Evolutionary conservation across 2,797 vertebrate species (phyloP), one percentile per base, ranked within the genome.

Genomic region (Arremon brunneinucha): DNA sequence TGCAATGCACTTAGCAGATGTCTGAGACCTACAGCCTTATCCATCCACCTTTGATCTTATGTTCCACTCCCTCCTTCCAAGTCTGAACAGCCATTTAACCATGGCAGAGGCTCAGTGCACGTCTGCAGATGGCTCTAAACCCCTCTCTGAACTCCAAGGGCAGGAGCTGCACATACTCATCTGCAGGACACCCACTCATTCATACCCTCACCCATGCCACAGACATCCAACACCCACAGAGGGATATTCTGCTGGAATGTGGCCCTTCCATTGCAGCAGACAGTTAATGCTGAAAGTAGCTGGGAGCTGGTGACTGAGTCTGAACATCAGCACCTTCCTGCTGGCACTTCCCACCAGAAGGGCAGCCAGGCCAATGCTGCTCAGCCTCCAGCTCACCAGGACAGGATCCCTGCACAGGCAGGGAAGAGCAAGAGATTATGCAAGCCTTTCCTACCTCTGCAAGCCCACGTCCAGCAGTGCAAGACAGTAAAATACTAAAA

Each of bases 1-100:
- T 90, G 67, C 2, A 2, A 96, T 87, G 63, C 32, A 67, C 87
- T 90, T 75, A 93, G 77, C 96, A 95, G 88, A 95, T 93, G 83
- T 67, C 83, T 37, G 72, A 87, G 72, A 94, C 37, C 9, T 67
- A 53, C 35, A 83, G 62, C 53, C 44, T 83, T 77, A 88, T 88
- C 65, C 43, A 78, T 46, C 28, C 59, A 88, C 35, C 63, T 93
- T 62, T 91, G 69, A 88, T 94, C 59, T 79, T 26, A 69, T 16
- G 34, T 69, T 83, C 67, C 57, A 76, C 5, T 59, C 64, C 70
- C 67, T 87, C 69, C 64, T 85, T 94, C 87, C 90, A 79, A 62
- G 74, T 17, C 74, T 82, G 46, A 87, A 27, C 28, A 77, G 74
- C 17, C 52, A 50, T 44, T 81, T 82, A 90, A 47, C 34, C 14